phyloP scores from a whole-genome alignment of 2,797 vertebrate species.

The Pagetopsis macropterus region DNA sequence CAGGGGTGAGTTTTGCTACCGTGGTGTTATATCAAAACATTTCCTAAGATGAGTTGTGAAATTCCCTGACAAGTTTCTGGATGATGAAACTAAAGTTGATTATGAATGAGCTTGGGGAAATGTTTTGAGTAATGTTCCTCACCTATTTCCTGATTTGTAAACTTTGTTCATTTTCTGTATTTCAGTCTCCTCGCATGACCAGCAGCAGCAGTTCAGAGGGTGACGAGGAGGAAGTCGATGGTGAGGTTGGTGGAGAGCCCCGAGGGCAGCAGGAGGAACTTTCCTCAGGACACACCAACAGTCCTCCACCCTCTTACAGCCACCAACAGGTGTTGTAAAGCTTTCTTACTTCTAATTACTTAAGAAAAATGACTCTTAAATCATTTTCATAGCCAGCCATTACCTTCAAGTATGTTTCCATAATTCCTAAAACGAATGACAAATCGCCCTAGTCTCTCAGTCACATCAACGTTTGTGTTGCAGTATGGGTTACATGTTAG shows the following conservation, averaged over 20 bases:
- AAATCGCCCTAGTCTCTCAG: neutral
- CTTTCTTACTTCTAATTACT: neutral
- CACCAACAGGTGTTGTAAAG: conserved; percentile 87
- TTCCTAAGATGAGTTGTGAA: conserved; percentile 37
- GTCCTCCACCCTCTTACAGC: conserved; percentile 91
- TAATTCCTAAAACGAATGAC: neutral
- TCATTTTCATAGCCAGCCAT: no score
- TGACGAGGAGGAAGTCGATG: conserved; percentile 92
- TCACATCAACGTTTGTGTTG: neutral
- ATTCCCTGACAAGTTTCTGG: conserved; percentile 53
- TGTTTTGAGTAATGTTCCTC: neutral
- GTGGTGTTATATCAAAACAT: neutral
- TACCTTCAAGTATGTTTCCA: neutral
- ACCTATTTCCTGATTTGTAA: conserved; percentile 15
- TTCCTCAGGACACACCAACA: conserved; percentile 83
- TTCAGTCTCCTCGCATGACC: conserved; percentile 69
- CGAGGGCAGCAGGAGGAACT: conserved; percentile 82
- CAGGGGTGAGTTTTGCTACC: conserved; percentile 81
- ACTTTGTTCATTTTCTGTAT: conserved; percentile 17
- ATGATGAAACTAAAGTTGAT: conserved; percentile 21
- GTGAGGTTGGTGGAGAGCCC: conserved; percentile 85
- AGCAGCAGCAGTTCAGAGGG: conserved; percentile 95
- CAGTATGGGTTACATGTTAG: neutral
- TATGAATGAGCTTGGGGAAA: conserved; percentile 48
- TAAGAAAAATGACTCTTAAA: no score